Conservation (phyloP, 2,113 vertebrate species). For the Lepus europaeus region DNA sequence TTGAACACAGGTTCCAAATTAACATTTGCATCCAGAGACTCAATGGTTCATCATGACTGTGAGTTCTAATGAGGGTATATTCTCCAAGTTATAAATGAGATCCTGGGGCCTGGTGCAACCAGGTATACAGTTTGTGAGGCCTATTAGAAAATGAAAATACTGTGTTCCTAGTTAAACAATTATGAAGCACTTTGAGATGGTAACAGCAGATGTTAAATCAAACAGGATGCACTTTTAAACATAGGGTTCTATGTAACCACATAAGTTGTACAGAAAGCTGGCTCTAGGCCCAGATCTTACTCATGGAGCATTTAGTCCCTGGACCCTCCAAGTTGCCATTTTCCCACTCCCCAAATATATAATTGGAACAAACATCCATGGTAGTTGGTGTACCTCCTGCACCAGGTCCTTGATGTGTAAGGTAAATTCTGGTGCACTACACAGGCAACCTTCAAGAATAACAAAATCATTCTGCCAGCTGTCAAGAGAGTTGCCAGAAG, state of each 20-base stretch:
- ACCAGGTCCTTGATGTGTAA: neutral
- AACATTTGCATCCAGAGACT: neutral
- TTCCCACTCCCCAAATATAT: neutral
- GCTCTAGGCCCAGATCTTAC: neutral
- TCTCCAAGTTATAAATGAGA: neutral
- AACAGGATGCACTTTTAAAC: neutral
- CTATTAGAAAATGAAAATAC: neutral
- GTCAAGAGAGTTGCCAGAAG: neutral
- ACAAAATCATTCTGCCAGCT: neutral
- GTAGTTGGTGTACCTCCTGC: neutral
- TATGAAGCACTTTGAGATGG: neutral
- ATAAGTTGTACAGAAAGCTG: neutral
- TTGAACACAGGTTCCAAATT: neutral
- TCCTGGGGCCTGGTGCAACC: rapidly evolving
- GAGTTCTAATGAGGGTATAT: neutral
- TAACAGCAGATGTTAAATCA: neutral
- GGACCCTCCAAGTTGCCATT: neutral
- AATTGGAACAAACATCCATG: neutral
- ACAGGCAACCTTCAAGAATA: neutral
- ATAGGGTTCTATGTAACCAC: rapidly evolving
- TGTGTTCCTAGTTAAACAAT: neutral
- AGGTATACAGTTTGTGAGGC: neutral
- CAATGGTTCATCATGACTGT: neutral
- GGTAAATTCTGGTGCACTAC: neutral
- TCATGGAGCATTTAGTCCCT: neutral